Percentiles rank a stretch among this genome's conserved stretches.
Conservation (phyloP, 2,888 invertebrate species). For the Crematogaster levior region DNA sequence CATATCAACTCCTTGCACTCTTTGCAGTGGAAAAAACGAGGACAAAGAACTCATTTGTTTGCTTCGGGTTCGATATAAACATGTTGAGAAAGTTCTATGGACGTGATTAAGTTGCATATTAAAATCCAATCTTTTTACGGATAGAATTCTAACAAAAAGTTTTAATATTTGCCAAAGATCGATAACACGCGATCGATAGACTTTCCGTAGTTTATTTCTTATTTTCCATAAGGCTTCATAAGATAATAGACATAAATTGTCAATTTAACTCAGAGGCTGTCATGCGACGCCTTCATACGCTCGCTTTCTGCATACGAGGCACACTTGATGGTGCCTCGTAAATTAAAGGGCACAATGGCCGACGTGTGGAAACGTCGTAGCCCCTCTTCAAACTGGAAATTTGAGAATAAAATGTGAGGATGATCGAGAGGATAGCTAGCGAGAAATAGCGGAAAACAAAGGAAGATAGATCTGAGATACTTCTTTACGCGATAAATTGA, state of each 20-base stretch:
- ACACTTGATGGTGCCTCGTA: conserved; percentile 49
- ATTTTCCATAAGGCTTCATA: not conserved
- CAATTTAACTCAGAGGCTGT: conserved; percentile 22
- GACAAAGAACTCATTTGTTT: not conserved
- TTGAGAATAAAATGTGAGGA: conserved; percentile 42
- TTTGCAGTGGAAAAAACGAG: no score
- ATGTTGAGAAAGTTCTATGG: not conserved
- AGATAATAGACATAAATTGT: conserved; percentile 40
- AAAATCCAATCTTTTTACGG: not conserved
- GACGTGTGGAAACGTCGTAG: conserved; percentile 29
- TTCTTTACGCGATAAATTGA: conserved; percentile 13
- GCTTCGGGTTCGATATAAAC: not conserved
- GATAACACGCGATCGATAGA: not conserved
- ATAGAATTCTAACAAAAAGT: not conserved
- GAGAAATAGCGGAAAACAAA: conserved; percentile 28
- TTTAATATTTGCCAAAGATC: not conserved
- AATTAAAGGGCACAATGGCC: conserved; percentile 49
- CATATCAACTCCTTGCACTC: not conserved
- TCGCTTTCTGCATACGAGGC: conserved; percentile 46
- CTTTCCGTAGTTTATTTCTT: not conserved
- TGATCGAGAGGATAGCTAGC: conserved; percentile 29
- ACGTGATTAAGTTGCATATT: not conserved
- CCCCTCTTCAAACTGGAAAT: conserved; percentile 40
- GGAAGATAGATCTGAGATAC: conserved; percentile 22
- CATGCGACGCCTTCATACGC: conserved; percentile 35